Evolutionary conservation across 35 echinoderm and acorn worm genomes (phyloP).

Genomic region (Heliocidaris erythrogramma): DNA sequence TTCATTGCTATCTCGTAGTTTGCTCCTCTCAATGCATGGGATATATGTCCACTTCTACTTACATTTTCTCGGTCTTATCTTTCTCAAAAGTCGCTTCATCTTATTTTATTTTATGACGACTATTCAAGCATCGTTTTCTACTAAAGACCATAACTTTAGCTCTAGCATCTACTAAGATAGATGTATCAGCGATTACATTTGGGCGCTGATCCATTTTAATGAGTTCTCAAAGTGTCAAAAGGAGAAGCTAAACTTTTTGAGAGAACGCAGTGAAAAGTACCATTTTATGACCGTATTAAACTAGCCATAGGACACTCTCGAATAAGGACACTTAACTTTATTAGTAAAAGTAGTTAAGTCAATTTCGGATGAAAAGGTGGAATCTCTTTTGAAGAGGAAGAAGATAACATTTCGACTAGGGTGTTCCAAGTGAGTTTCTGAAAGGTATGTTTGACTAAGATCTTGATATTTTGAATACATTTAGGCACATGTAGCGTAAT

Average conservation of each 20-base stretch:
- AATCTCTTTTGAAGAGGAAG: neutral
- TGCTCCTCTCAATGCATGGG: neutral
- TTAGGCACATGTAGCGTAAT: neutral
- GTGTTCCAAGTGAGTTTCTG: neutral
- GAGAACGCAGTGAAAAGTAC: neutral
- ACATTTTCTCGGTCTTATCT: neutral
- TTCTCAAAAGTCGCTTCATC: neutral
- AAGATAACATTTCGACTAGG: neutral
- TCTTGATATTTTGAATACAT: neutral
- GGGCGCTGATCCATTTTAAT: neutral
- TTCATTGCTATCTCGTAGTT: neutral
- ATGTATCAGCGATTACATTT: neutral
- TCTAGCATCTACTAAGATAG: neutral
- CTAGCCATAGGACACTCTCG: neutral
- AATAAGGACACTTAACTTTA: neutral
- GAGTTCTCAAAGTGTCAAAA: slow-evolving; percentile 24
- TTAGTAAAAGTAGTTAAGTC: neutral
- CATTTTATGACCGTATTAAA: neutral
- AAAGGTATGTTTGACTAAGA: neutral
- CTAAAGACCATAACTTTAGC: neutral
- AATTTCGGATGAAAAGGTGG: neutral
- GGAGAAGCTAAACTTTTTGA: neutral
- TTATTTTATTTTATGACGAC: neutral
- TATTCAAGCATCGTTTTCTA: neutral
- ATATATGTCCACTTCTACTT: neutral